Evolutionary conservation across 1,140 invertebrate species (phyloP), one percentile per base, ranked within the genome.

Genomic region (Drosophila serrata): DNA sequence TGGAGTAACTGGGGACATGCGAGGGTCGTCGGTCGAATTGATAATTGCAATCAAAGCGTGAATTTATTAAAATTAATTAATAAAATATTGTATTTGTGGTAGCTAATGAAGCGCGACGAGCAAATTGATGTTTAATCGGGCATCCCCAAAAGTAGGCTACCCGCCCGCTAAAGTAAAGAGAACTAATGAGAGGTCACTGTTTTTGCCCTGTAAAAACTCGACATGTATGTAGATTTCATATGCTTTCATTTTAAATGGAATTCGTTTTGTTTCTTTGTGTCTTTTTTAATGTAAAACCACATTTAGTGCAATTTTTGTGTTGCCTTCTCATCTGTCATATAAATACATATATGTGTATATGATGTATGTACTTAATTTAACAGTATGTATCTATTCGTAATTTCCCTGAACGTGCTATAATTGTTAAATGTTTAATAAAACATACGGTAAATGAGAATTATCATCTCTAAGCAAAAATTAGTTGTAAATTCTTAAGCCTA

Each of bases 31-130:
- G 60, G 33, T 51, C 63, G 46, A 58, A 51, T 37, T n/a, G 62
- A 67, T 49, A 78, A 62, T 62, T 77, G 80, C 84, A 87, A 87
- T 87, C 84, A 84, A 77, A 85, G 68, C 81, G 80, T 85, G 85
- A 90, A 90, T 88, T 88, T 88, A 88, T 88, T 88, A 88, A 70
- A 82, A 75, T 80, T 88, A 87, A 87, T 82, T 84, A 77, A 88
- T 65, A 77, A 62, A 79, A 73, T 77, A 61, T 76, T 60, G 48
- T 56, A 56, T 69, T 79, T 80, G 82, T 75, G 84, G 80, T 88
- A 88, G 82, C 84, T 77, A 88, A 87, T 88, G 72, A 72, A 86
- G 39, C 62, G 63, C 65, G 59, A 67, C 51, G 69, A 85, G 60
- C 75, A 57, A 64, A 60, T 56, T 33, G 53, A 68, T 48, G 37